Evolutionary conservation across 2,797 vertebrate species (phyloP).

Genomic region (Erpetoichthys calabaricus): DNA sequence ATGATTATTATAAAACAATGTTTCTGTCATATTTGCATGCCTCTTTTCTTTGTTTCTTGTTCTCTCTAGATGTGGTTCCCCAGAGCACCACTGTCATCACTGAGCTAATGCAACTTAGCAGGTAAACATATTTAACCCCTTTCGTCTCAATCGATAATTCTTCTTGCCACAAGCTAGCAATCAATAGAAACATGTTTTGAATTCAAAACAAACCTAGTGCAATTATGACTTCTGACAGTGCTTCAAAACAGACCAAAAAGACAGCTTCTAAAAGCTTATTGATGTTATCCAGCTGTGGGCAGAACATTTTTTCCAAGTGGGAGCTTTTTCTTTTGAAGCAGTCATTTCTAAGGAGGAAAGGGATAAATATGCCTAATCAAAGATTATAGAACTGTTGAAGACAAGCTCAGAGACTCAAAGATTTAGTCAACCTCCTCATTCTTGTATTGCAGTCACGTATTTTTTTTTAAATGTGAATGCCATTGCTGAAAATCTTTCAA

Average conservation of each 20-base stretch:
- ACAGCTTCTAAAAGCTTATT: conserved; percentile 2
- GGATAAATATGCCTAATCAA: conserved; percentile 7
- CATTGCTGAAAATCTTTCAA: conserved; percentile 2
- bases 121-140: conserved; percentile 11
- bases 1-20: neutral
- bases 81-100: conserved; percentile 9
- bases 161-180: conserved; percentile 12
- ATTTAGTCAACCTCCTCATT: neutral
- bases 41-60: neutral
- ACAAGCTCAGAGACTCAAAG: conserved; percentile 2
- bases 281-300: conserved; percentile 9
- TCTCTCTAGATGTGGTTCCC: neutral
- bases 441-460: neutral
- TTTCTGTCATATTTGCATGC: neutral
- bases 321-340: conserved; percentile 2
- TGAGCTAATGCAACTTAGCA: conserved; percentile 11
- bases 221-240: conserved; percentile 6
- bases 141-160: conserved; percentile 9
- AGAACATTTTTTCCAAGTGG: neutral
- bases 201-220: neutral
- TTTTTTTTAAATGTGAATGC: neutral
- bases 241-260: neutral
- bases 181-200: conserved; percentile 4
- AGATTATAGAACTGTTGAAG: conserved; percentile 1
- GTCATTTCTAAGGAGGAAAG: conserved; percentile 3